Evolutionary conservation across 2,113 vertebrate genomes (phyloP).

Genomic region (Glaucomys volans): DNA sequence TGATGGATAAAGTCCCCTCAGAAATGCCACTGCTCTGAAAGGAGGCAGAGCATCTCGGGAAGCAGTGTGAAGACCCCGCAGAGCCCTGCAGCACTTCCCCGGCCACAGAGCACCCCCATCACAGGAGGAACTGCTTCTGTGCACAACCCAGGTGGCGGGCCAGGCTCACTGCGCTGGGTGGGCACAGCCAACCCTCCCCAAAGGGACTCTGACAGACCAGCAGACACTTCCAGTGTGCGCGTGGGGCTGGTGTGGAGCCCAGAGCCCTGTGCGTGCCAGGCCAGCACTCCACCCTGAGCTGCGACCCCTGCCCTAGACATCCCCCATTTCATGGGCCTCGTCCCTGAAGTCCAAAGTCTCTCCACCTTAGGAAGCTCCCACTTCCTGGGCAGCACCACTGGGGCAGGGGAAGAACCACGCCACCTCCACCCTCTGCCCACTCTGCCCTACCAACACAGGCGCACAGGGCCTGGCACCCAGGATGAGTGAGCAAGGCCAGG

Average conservation of each 20-base stretch:
- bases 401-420: not conserved
- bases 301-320: not conserved
- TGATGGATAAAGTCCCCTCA: accelerated
- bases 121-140: not conserved
- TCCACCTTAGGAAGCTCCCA: no score
- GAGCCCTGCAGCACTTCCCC: not conserved
- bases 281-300: no score
- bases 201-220: no score
- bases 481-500: not conserved
- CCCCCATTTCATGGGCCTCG: not conserved
- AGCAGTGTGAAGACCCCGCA: accelerated
- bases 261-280: no score
- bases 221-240: no score
- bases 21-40: not conserved
- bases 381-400: not conserved
- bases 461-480: not conserved
- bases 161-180: no score
- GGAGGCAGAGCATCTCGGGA: accelerated
- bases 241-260: no score
- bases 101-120: no score
- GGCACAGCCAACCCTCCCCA: no score
- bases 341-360: not conserved
- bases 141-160: no score
- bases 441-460: no score
- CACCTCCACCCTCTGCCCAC: not conserved